These are phyloP conservation scores for Hoplias malabaricus DNA, from an alignment of 2,113 vertebrate species.

Conservation along the genomic window DNA sequence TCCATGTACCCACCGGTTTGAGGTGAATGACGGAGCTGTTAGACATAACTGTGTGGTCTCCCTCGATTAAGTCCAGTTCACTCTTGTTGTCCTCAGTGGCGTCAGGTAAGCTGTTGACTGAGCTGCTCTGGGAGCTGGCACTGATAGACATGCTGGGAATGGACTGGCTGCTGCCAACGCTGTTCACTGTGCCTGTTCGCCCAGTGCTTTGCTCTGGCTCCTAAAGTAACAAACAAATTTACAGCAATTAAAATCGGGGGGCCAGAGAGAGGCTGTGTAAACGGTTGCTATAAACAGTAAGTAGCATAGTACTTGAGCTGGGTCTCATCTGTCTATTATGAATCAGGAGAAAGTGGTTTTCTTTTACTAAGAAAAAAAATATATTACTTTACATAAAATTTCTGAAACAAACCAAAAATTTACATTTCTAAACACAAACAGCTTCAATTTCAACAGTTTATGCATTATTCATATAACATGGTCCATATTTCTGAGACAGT, in stretches of 20 bases:
- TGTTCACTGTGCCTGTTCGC: slow-evolving; percentile 95
- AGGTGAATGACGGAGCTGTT: slow-evolving; percentile 96
- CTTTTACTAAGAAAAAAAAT: no score
- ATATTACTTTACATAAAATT: no score
- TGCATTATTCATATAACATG: no score
- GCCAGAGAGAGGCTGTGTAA: neutral
- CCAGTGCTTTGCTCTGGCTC: slow-evolving; percentile 89
- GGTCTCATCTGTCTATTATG: neutral
- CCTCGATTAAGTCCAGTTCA: slow-evolving; percentile 92
- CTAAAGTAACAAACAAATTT: slow-evolving; percentile 65
- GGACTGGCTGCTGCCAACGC: slow-evolving; percentile 98
- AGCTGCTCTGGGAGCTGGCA: slow-evolving; percentile 99
- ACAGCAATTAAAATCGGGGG: neutral
- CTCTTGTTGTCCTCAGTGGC: slow-evolving; percentile 93
- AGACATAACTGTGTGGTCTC: slow-evolving; percentile 97
- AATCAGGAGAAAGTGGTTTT: neutral
- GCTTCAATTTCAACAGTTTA: no score
- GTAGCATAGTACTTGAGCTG: neutral
- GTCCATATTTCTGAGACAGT: no score
- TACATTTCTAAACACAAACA: no score
- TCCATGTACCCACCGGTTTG: slow-evolving; percentile 79
- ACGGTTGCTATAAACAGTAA: neutral
- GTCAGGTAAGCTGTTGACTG: slow-evolving; percentile 95
- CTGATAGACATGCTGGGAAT: slow-evolving; percentile 99
- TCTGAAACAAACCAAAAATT: no score